Evolutionary conservation across 2,797 vertebrate genomes (phyloP), one percentile per base, ranked within the genome.

Genomic region (Sternotherus odoratus): DNA sequence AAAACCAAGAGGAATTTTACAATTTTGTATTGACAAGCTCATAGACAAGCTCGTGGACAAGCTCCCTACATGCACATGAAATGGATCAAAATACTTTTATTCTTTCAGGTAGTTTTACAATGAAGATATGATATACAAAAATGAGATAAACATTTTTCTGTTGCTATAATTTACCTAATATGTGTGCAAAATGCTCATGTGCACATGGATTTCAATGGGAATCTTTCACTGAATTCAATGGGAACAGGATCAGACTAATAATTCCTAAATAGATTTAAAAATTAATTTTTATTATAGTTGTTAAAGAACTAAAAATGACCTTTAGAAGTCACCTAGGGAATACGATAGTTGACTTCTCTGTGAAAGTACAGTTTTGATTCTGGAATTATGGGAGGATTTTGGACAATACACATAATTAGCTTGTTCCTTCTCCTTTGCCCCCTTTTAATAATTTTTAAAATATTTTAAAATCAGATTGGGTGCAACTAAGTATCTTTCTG

Each of bases 201-300:
- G 19, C n/a, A 85, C 56, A 60, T 7, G 39, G 49, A 69, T 78
- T 93, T 92, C 49, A 36, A 30, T 49, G 57, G 66, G 46, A 94
- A 87, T 19, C 30, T 90, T 48, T 33, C 28, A 48, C 2, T 82
- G 56, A 5, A 83, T 87, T 78, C 82, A 88, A 23, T 10, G 60
- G n/a, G n/a, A 92, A 28, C 77, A 88, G 79, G 43, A 77, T 28
- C 28, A 46, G 88, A 82, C 21, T 48, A 83, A 92, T 72, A 85
- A 82, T 28, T 23, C 57, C 83, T 77, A 82, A 93, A 79, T 3
- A 86, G 33, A 43, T 86, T 89, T 92, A 84, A 15, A 86, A 30
- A 82, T 90, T 78, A 80, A 83, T 84, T 82, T 89, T 92, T 50
- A 88, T 81, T 89, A 84, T 81, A 51, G 12, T 74, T 92, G 43